These are phyloP conservation scores for Sinohyriopsis cumingii DNA, from an alignment of 2,888 invertebrate genomes.

Conservation along the genomic window DNA sequence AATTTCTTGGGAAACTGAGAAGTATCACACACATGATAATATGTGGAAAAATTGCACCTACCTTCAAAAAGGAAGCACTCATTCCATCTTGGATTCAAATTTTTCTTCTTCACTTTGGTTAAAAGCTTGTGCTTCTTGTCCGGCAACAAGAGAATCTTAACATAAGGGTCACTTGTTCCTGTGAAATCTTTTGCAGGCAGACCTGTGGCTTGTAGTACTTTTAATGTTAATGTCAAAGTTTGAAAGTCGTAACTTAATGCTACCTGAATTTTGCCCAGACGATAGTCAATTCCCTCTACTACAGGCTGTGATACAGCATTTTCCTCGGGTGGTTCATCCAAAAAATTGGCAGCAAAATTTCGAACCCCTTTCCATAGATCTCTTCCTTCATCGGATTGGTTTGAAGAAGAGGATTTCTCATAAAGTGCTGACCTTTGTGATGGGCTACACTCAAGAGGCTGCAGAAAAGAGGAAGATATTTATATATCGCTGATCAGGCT, in stretches of 20 bases:
- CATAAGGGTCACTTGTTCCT: constrained; percentile 72
- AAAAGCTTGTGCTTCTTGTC: constrained; percentile 70
- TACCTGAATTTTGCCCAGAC: constrained; percentile 66
- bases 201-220: constrained; percentile 65
- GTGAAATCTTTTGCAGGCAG: constrained; percentile 71
- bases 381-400: constrained; percentile 27
- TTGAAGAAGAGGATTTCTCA: too few species aligned
- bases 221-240: constrained; percentile 64
- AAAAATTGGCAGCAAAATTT: constrained; percentile 61
- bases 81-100: constrained; percentile 71
- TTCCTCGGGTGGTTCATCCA: constrained; percentile 54
- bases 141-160: constrained; percentile 69
- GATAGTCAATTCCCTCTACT: constrained; percentile 60
- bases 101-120: constrained; percentile 71
- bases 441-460: too few species aligned
- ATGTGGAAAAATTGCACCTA: constrained; percentile 72
- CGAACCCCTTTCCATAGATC: constrained; percentile 61
- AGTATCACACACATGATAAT: background rate
- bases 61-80: constrained; percentile 75
- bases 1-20: background rate
- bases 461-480: too few species aligned
- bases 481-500: too few species aligned
- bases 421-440: too few species aligned
- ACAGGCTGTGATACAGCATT: constrained; percentile 32
- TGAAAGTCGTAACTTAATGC: constrained; percentile 68